Evolutionary conservation across 2,888 invertebrate genomes (phyloP), one percentile per base, ranked within the genome.

Genomic region (Portevinia maculata): DNA sequence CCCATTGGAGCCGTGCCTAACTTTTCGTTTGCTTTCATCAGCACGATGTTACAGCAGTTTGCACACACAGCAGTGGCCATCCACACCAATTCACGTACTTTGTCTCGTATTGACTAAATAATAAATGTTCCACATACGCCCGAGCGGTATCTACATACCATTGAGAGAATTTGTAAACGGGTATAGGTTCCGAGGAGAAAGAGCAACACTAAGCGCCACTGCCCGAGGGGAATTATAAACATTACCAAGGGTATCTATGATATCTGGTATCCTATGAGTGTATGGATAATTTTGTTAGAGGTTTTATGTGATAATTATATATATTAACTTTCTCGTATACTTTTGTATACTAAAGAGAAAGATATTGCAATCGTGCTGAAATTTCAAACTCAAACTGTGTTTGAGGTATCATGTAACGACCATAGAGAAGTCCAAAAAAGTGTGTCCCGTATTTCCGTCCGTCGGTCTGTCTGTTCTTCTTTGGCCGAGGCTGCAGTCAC

Each of bases 61-160:
- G 60, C 64, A 53, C 57, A 59, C 53, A 81, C 70, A 70, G 46
- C 71, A 60, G 32, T 32, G 55, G 48, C 41, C 65, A 60, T 67
- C 70, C 71, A 65, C 52, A 67, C 83, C 71, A 64, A 55, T 78
- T 48, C 71, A 78, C 78, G 67, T 83, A 55, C 39, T 62, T 50
- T 67, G 67, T 71, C 71, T 67, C 71, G 3, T 67, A 71, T 73
- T 78, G 71, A 71, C 53, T 71, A 57, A 78, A 78, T 78, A 83
- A 83, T 83, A 65, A 83, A 83, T 78, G 65, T 67, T 67, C 48
- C 83, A 71, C 70, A 70, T 65, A 76, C 76, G 65, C 59, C 70
- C 53, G 52, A 30, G 70, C 19, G 50, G 69, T 9, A 17, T 7
- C 6, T 17, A 1, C 13, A 24, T 24, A 24, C 5, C 24, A 24